Base-by-base conservation (phyloP, 2,888 invertebrate genomes). In the Tanaodytes sp. region DNA sequence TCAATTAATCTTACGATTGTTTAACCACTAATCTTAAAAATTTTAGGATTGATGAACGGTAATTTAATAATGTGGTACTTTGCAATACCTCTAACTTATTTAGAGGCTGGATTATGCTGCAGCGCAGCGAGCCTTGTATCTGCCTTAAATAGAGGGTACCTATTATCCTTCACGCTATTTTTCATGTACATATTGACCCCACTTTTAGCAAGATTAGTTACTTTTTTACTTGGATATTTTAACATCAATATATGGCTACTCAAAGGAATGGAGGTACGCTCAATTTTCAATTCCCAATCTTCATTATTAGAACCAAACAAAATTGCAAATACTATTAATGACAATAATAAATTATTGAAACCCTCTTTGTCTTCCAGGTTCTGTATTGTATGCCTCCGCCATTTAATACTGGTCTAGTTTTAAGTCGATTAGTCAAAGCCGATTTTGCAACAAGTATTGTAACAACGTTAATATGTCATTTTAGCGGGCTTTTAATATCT, bases 361-460 rank as follows among this genome's bases (percentile, higher is more conserved):
- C n/a, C n/a, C n/a, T n/a, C n/a, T n/a, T n/a, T n/a, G 8, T 23
- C 8, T 23, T 80, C 40, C 54, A 84, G 84, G 82, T 84, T 45
- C 76, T 84, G 51, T 84, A 83, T 51, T 84, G 84, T 63, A 84
- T 84, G 81, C 84, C 84, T 64, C 84, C 84, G 6, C 84, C 84
- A 8, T 81, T 83, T 37, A 82, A 79, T 63, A 83, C 84, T 6
- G 78, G 83, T 70, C 70, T 84, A 43, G 83, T 80, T 37, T 68
- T 84, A 46, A 82, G 79, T 54, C 76, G 82, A 73, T 59, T 84
- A 37, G 80, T 33, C 5, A 75, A 78, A 36, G 84, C 80, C 19
- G 84, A 84, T 75, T 72, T 84, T 48, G 77, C 84, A 20, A 83
- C 84, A 20, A 84, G 84, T 52, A 76, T 84, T n/a, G 77, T 80